phyloP scores from a whole-genome alignment of 2,888 invertebrate species.

The Acanthoscelides obtectus region DNA sequence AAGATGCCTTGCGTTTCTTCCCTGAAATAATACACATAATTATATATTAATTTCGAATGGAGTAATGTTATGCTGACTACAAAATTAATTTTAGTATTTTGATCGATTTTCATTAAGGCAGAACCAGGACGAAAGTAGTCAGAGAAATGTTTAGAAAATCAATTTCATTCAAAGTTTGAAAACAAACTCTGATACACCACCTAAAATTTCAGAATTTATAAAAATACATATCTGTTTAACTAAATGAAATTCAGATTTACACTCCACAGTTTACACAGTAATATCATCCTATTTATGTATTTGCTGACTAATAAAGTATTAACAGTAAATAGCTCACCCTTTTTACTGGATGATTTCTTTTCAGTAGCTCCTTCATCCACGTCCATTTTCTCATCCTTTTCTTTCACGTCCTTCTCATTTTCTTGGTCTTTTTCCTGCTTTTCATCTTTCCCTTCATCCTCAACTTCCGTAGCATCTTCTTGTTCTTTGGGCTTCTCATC shows the following conservation, averaged over 20 bases:
- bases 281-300: neutral
- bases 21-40: conserved; percentile 11
- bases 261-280: no score
- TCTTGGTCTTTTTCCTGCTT: neutral
- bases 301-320: neutral
- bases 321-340: neutral
- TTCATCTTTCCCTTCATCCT: conserved; percentile 38
- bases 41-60: neutral
- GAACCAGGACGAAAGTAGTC: no score
- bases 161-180: no score
- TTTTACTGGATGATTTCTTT: neutral
- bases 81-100: no score
- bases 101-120: no score
- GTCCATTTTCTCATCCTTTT: conserved; percentile 4
- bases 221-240: no score
- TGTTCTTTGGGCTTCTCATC: conserved; percentile 20
- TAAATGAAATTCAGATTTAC: no score
- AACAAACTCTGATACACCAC: no score
- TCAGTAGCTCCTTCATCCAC: conserved; percentile 38
- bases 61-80: no score
- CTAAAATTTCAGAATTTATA: no score
- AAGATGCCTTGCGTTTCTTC: conserved; percentile 49
- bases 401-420: conserved; percentile 1
- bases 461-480: neutral
- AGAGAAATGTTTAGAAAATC: no score